Base-by-base conservation (phyloP, 2,888 invertebrate genomes). In the Nowickia ferox region DNA sequence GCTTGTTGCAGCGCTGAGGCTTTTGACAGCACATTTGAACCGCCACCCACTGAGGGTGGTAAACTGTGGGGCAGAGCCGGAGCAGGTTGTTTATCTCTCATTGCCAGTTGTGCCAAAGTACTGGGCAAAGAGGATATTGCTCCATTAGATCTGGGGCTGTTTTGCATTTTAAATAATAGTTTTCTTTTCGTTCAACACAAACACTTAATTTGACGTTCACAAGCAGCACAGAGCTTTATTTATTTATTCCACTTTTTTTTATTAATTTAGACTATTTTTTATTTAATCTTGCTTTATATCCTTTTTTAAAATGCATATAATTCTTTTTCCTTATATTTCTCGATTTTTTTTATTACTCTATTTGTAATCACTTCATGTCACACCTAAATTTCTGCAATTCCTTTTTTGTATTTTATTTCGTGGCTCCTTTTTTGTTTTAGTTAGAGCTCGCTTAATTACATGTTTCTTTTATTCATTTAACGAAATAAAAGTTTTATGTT, bases 111-210 rank as follows among this genome's bases (percentile, higher is more conserved):
- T 80, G 90, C 91, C 89, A 90, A 82, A 83, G 91, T 90, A 82
- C 88, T 78, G 75, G 74, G 88, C 84, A 86, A 87, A 48, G 74
- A 87, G 72, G 88, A 88, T 80, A 87, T 89, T 84, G 88, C 88
- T 82, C 87, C 88, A 88, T 91, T 91, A 84, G 91, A 89, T 89
- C 91, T 89, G 89, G 91, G 91, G 88, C 91, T 91, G 88, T 88
- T 86, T 75, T 86, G 86, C 86, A 86, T 86, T 46, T 74, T 78
- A 78, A 65, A 63, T 77, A 65, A 61, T 19, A 51, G 42, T 59
- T 63, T 30, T 57, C 48, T 59, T 63, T 30, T 57, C 69, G 51
- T 61, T 42, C 4, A 51, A 51, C 66, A 57, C 66, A 51, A 9
- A 38, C 48, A 74, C 59, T 9, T 11, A 63, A 22, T 57, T 30